These are phyloP conservation scores for Platysternon megacephalum DNA, from an alignment of 2,113 vertebrate genomes.

Conservation along the genomic window DNA sequence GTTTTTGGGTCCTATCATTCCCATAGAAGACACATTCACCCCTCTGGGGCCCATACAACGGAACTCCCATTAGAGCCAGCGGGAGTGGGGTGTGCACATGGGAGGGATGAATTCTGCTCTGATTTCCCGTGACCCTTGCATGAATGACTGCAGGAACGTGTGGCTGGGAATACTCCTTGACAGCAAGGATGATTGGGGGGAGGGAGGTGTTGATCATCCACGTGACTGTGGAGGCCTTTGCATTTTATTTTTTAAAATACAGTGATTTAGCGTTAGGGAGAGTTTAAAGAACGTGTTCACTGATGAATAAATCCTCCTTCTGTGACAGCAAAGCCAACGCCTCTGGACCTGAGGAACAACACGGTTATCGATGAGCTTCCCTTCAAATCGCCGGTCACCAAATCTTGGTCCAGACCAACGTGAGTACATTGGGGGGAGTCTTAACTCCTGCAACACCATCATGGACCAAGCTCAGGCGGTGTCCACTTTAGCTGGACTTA, in stretches of 20 bases:
- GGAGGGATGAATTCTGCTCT: not conserved
- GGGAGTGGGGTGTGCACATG: not conserved
- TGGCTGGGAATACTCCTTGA: not conserved
- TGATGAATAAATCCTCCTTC: conserved; percentile 35
- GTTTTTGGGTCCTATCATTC: not conserved
- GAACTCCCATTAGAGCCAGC: not conserved
- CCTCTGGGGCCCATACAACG: not conserved
- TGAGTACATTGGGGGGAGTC: conserved; percentile 77
- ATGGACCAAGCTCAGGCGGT: not conserved
- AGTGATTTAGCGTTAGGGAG: not conserved
- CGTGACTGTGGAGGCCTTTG: not conserved
- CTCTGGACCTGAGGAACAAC: conserved; percentile 92
- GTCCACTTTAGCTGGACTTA: not conserved
- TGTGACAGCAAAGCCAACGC: conserved; percentile 90
- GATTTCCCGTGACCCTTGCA: rapidly evolving
- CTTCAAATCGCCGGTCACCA: conserved; percentile 95
- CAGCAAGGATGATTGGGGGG: not conserved
- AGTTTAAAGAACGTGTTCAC: not conserved
- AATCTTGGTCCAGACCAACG: conserved; percentile 95
- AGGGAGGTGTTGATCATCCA: not conserved
- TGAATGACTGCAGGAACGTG: not conserved
- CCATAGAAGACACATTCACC: not conserved
- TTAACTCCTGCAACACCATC: not conserved
- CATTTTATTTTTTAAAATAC: not conserved
- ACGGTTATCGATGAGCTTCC: conserved; percentile 97